Evolutionary conservation across 2,888 invertebrate genomes (phyloP), one percentile per base, ranked within the genome.

Genomic region (Pasiphila rectangulata): DNA sequence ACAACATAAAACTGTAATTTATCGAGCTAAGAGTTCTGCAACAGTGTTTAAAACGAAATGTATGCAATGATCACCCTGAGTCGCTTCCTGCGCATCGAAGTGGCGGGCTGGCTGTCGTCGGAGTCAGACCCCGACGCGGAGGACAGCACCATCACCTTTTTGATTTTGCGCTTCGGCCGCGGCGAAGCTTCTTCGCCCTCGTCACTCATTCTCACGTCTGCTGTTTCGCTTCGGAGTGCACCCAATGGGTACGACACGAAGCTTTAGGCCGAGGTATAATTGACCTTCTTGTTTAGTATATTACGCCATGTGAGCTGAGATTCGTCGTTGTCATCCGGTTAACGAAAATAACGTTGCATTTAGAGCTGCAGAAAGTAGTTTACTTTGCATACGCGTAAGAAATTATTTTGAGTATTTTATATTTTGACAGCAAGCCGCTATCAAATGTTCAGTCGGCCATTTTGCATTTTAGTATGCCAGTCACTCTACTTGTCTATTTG

Each of bases 361-460:
- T 39, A 63, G 63, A 63, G 62, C 57, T 63, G 48, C 59, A 51
- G 57, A 63, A 63, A 63, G 60, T 51, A 69, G 67, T 58, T 61
- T 56, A 57, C 43, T 43, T 24, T 54, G 66, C 69, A 70, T 76
- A 72, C 67, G 75, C 75, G 70, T 64, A 73, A 59, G 63, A 72
- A 75, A 68, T 64, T 69, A 68, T 75, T 71, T 74, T 70, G 69
- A 70, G 61, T 83, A 84, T 86, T 84, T 84, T 84, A n/a, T n/a
- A 86, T 86, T 87, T 85, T 89, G 89, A 89, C 89, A 89, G 87
- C 81, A 87, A 87, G 85, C 88, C 83, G 87, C 84, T 85, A 79
- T 82, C 75, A 69, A 75, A 74, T 30, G 72, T 70, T 75, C 72
- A 74, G 68, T 69, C 87, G 67, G 88, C 89, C 89, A 89, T 89